A percentile compares a stretch with the other conserved stretches of the same genome.
phyloP scores from a whole-genome alignment of 2,797 vertebrate genomes.

The Sebastes nivosus region DNA sequence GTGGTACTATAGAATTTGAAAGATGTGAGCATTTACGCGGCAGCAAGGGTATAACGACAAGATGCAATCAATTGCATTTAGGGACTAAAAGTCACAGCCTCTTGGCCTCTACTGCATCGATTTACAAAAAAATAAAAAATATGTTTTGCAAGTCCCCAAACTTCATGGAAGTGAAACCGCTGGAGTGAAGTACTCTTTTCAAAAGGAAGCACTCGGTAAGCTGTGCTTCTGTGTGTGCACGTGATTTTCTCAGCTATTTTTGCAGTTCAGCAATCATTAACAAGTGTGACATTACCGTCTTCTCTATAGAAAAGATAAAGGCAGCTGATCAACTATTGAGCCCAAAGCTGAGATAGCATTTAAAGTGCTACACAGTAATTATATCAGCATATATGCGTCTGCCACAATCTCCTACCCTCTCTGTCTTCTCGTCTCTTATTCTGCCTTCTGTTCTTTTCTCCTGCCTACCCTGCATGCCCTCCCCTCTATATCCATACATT shows the following conservation, averaged over 20 bases:
- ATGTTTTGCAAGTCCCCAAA: neutral
- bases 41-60: slow-evolving; percentile 8
- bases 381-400: neutral
- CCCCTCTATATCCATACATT: neutral
- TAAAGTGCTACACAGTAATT: slow-evolving; percentile 43
- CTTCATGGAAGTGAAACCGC: slow-evolving; percentile 2
- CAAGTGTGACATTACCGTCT: slow-evolving; percentile 42
- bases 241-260: slow-evolving; percentile 19
- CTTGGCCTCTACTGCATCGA: neutral
- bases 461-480: neutral
- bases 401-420: neutral
- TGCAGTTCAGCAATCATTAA: slow-evolving; percentile 50
- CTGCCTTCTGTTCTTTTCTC: neutral
- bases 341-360: slow-evolving; percentile 45
- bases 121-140: neutral
- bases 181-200: neutral
- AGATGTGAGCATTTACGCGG: slow-evolving; percentile 8
- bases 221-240: neutral
- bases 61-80: slow-evolving; percentile 28
- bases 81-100: slow-evolving; percentile 13
- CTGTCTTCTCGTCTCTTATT: neutral
- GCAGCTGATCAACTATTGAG: slow-evolving; percentile 57
- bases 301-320: slow-evolving; percentile 41
- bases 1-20: neutral
- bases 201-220: neutral